Base-by-base conservation (phyloP, 2,113 vertebrate species). In the Fulica atra region DNA sequence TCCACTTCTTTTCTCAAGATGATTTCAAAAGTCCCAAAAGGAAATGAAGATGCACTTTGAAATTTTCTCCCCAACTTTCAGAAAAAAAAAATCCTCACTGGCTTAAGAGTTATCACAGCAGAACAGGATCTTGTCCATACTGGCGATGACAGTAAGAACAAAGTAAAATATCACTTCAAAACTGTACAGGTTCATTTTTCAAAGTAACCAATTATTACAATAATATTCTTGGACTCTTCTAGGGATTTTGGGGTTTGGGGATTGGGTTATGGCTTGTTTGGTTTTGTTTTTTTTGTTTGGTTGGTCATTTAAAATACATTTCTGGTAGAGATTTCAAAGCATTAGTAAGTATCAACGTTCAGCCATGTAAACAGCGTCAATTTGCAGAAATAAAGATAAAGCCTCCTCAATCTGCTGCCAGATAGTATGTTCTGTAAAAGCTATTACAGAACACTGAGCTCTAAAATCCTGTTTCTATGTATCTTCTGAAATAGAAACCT, bases 31-130 rank as follows among this genome's bases (percentile, higher is more conserved):
- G 46, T 83, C 57, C 28, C 54, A 23, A 92, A 78, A 71, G 46
- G 23, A 84, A 95, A 29, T 0, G 0, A 73, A 63, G 36, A 16
- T 0, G 0, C 4, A 24, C 53, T 69, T 93, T 61, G 12, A 91
- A 81, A 26, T 74, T 7, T 70, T 31, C 28, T 14, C 28, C 64
- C 28, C 4, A 63, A 3, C 9, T 78, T 92, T 68, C 66, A 17
- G 1, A 38, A 84, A 19, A 59, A 50, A 23, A 69, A 88, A 87
- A 23, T 53, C 70, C 16, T 50, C 38, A 78, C 5, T 56, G n/a
- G 80, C 38, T 85, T 17, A 40, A 54, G 24, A 65, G 10, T 36
- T 86, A 54, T 1, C 42, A 44, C 9, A 51, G 29, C 15, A 89
- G 33, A 74, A 56, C 2, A 85, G 12, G 11, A 72, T 64, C 73